Conservation (phyloP, 2,113 vertebrate genomes). For the Callithrix jacchus region DNA sequence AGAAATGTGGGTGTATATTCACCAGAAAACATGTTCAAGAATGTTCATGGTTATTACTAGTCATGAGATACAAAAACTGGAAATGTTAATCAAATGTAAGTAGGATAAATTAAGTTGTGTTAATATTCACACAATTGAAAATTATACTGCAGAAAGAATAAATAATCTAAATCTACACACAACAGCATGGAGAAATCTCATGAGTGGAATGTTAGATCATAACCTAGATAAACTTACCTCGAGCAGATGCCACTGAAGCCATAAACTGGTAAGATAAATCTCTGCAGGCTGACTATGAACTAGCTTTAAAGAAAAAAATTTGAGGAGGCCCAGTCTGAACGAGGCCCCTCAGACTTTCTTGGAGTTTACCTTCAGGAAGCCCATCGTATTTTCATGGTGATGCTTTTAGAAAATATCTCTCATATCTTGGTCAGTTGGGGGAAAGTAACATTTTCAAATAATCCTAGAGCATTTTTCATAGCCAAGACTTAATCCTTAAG, state of each 20-base stretch:
- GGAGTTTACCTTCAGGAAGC: conserved; percentile 95
- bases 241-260: neutral
- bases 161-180: neutral
- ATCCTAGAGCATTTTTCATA: neutral
- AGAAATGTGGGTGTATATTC: neutral
- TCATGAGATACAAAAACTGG: neutral
- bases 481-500: neutral
- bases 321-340: neutral
- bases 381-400: conserved; percentile 82
- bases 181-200: neutral
- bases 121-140: neutral
- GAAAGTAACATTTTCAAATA: neutral
- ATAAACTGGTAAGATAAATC: neutral
- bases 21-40: neutral
- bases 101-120: neutral
- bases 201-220: neutral
- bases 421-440: neutral
- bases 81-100: neutral
- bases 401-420: neutral
- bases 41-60: neutral
- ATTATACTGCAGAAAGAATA: neutral
- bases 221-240: neutral
- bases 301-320: neutral
- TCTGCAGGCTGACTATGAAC: neutral
- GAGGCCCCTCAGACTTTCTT: conserved; percentile 81